These are phyloP conservation scores for Australoheros scitulus DNA, from an alignment of 2,113 vertebrate species.

Conservation along the genomic window DNA sequence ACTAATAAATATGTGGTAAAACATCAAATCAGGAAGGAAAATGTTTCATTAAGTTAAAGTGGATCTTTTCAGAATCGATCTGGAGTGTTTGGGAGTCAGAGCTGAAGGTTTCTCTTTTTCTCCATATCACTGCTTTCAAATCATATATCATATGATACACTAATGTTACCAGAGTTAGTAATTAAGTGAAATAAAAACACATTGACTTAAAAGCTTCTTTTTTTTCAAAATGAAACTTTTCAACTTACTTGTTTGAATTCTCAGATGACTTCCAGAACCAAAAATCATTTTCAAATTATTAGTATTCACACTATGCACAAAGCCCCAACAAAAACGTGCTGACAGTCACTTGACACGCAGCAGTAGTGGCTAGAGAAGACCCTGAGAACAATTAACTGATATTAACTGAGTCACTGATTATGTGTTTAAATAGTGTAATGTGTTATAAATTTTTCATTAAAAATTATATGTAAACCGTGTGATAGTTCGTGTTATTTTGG, in stretches of 20 bases:
- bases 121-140: background rate
- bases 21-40: background rate
- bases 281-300: background rate
- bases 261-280: background rate
- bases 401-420: background rate
- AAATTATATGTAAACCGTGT: too few relatives aligned
- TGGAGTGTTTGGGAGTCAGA: background rate
- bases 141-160: background rate
- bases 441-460: too few relatives aligned
- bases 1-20: too few relatives aligned
- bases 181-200: too few relatives aligned
- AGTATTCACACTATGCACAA: background rate
- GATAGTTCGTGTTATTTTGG: background rate
- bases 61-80: background rate
- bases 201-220: accelerated
- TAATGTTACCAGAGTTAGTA: too few relatives aligned
- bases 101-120: background rate
- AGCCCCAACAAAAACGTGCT: background rate
- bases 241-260: background rate
- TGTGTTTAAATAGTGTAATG: accelerated
- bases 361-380: too few relatives aligned
- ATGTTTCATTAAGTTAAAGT: too few relatives aligned
- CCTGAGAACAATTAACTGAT: background rate
- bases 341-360: accelerated
- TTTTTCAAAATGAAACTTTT: background rate